Percentiles rank a stretch among this genome's conserved stretches.
Evolutionary conservation across 2,113 vertebrate species (phyloP).

Genomic region (Daubentonia madagascariensis): DNA sequence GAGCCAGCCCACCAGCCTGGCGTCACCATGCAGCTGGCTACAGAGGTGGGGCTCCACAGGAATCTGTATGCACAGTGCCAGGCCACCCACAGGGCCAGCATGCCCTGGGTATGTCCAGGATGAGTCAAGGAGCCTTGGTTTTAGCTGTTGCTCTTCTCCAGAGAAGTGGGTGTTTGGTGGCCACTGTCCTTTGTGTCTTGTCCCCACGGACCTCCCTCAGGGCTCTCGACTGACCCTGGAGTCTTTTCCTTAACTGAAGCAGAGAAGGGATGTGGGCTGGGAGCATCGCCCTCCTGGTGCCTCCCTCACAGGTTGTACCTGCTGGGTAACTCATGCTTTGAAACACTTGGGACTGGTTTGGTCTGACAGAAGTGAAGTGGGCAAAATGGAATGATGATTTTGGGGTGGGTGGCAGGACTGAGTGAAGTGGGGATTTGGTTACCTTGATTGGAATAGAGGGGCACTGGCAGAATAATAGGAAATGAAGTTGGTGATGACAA

Average conservation of each 20-base stretch:
- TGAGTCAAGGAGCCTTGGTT: neutral
- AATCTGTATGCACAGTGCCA: neutral
- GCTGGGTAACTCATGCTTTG: too few species aligned
- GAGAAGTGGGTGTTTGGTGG: neutral
- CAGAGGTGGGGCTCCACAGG: neutral
- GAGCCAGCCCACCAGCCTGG: neutral
- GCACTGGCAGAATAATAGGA: neutral
- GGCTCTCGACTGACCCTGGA: neutral
- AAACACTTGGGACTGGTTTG: neutral
- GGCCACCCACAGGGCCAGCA: neutral
- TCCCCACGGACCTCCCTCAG: neutral
- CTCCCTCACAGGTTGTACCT: neutral
- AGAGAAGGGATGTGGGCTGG: neutral
- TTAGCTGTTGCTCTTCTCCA: neutral
- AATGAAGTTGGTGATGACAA: neutral
- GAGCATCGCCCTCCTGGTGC: neutral
- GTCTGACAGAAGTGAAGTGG: neutral
- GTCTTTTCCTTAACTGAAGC: neutral
- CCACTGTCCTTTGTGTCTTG: neutral
- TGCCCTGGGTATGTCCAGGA: neutral
- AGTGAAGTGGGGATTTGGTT: neutral
- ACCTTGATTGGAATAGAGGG: neutral
- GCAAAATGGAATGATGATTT: neutral
- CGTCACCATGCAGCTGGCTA: neutral
- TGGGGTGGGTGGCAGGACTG: neutral